A percentile compares a stretch with the other conserved stretches of the same genome.
Conservation (phyloP, 1,140 invertebrate genomes). For the Atopsyche davidsoni region DNA sequence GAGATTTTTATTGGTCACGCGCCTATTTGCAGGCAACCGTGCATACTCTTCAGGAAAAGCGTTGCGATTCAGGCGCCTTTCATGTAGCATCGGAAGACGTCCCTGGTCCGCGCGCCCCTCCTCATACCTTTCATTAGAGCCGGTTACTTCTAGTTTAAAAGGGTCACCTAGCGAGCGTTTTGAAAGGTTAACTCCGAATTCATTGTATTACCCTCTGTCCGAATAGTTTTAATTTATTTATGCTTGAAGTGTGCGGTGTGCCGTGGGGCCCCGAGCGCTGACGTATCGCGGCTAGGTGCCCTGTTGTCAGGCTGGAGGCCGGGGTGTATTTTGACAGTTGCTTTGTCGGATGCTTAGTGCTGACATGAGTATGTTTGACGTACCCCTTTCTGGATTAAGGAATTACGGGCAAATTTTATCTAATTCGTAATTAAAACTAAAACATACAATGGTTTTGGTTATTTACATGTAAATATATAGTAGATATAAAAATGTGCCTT, state of each 20-base stretch:
- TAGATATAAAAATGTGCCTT: no score
- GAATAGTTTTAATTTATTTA: slow-evolving; percentile 32
- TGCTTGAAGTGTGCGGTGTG: not conserved
- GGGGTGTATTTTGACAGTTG: no score
- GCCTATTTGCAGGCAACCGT: not conserved
- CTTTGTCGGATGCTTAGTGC: no score
- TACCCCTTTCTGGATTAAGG: no score
- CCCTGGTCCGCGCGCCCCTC: not conserved
- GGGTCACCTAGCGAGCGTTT: slow-evolving; percentile 19
- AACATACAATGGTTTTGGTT: no score
- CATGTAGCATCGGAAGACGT: no score
- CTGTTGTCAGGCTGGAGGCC: no score
- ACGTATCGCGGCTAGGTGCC: slow-evolving; percentile 16
- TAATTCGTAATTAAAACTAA: no score
- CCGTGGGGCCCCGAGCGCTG: not conserved
- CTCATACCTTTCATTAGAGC: slow-evolving; percentile 12
- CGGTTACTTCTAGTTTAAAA: slow-evolving; percentile 25
- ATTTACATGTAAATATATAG: no score
- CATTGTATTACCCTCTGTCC: slow-evolving; percentile 28
- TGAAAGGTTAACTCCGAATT: slow-evolving; percentile 29
- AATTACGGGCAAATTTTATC: no score
- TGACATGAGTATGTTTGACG: no score
- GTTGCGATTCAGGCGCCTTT: not conserved
- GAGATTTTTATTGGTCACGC: slow-evolving; percentile 6
- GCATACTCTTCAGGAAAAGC: not conserved